Percentiles rank a stretch among this genome's conserved stretches.
Conservation (phyloP, 2,113 vertebrate genomes). For the Abramis brama region DNA sequence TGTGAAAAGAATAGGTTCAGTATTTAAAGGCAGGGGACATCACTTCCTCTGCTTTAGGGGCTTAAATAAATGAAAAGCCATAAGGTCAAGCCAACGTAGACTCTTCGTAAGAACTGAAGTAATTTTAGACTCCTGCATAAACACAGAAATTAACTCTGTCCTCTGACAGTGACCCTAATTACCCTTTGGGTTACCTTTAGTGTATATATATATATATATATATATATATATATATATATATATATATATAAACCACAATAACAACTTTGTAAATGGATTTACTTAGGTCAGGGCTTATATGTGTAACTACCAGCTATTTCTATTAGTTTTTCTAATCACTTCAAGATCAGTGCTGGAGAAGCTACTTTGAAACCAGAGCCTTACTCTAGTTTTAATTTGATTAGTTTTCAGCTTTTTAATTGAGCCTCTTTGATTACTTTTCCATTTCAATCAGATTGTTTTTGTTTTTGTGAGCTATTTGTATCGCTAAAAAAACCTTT, state of each 20-base stretch:
- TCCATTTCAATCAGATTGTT: background rate
- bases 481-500: background rate
- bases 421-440: background rate
- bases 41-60: conserved; percentile 2
- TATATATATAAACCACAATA: background rate
- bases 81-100: conserved; percentile 27
- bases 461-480: background rate
- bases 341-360: background rate
- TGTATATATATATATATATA: no score
- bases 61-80: background rate
- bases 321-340: background rate
- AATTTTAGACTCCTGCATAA: conserved; percentile 31
- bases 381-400: background rate
- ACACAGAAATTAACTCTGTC: conserved; percentile 3
- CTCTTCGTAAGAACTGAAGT: conserved; percentile 28
- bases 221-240: no score
- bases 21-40: conserved; percentile 21
- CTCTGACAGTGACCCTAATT: conserved; percentile 38
- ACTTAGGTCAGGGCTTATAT: background rate
- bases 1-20: conserved; percentile 29
- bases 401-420: background rate
- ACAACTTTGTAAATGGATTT: background rate
- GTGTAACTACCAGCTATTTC: background rate
- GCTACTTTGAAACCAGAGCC: background rate
- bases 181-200: background rate